Base-by-base conservation (phyloP, 2,113 vertebrate genomes). In the Bombycilla garrulus region DNA sequence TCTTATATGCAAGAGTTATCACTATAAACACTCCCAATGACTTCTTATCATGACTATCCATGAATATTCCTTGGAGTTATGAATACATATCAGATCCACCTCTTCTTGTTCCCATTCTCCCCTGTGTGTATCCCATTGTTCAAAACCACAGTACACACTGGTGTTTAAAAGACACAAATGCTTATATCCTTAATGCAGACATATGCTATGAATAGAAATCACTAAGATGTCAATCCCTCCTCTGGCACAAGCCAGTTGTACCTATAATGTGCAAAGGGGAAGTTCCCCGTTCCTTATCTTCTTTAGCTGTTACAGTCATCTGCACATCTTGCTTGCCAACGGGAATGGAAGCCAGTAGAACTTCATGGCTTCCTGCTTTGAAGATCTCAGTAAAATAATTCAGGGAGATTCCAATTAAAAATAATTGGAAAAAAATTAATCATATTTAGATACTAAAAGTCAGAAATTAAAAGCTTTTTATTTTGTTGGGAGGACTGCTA, bases 41-140 rank as follows among this genome's bases (percentile, higher is more conserved):
- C 23, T 86, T 54, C 10, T 81, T 42, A 40, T 7, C 4, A 29
- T 25, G 22, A 36, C 57, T 69, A 45, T 28, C 17, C 60, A 87
- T 67, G 22, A 35, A 51, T 9, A 36, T 13, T 51, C 8, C 53
- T 44, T 35, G 6, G 40, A 80, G 35, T 20, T 77, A 47, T 28
- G 22, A 80, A 69, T 47, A 23, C 5, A 6, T 77, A 31, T 54
- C 9, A 65, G 23, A 45, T 50, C 7, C 25, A 82, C 7, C 26
- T 53, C 12, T 58, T 56, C 42, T 51, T 61, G 11, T n/a, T 36
- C 16, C 11, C 5, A 3, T 61, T 81, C 31, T 92, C 24, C 58
- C n/a, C 40, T 33, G 31, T 2, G 2, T 58, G 7, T 13, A 47
- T 45, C 15, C 23, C 11, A 16, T 67, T 0, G 0, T 18, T 62